These are phyloP conservation scores for Sisor rabdophorus DNA, from an alignment of 2,113 vertebrate species.

Conservation along the genomic window DNA sequence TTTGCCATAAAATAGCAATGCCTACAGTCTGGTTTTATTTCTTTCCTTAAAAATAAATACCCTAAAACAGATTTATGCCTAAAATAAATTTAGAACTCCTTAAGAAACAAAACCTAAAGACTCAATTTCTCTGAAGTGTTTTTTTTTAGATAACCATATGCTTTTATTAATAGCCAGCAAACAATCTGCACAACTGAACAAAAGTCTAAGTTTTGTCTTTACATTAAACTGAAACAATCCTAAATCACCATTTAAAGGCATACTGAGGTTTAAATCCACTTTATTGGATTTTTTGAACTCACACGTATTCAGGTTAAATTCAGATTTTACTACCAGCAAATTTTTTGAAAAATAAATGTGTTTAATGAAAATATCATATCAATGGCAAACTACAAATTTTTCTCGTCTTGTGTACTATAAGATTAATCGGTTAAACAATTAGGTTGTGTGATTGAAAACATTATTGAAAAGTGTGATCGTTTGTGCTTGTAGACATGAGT, in stretches of 20 bases:
- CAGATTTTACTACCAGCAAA: neutral
- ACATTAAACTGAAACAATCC: neutral
- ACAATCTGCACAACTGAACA: neutral
- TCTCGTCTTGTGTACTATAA: no score
- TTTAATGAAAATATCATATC: neutral
- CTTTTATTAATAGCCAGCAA: neutral
- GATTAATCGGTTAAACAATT: no score
- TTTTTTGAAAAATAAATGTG: neutral
- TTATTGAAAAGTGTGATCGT: neutral
- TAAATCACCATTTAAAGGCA: conserved; percentile 9
- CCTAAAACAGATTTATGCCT: neutral
- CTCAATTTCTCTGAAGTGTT: neutral
- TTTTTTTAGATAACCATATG: neutral
- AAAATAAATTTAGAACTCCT: neutral
- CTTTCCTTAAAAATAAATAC: no score
- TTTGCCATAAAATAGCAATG: neutral
- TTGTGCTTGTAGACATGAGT: neutral
- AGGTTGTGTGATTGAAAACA: neutral
- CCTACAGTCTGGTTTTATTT: neutral
- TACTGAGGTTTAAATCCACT: neutral
- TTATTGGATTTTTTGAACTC: neutral
- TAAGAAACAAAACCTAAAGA: neutral
- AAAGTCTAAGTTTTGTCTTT: neutral
- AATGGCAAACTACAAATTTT: no score
- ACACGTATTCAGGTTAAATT: neutral